Percentiles rank a stretch among this genome's conserved stretches.
These are phyloP conservation scores for Xestia ashworthii DNA, from an alignment of 2,888 invertebrate genomes.

Conservation along the genomic window DNA sequence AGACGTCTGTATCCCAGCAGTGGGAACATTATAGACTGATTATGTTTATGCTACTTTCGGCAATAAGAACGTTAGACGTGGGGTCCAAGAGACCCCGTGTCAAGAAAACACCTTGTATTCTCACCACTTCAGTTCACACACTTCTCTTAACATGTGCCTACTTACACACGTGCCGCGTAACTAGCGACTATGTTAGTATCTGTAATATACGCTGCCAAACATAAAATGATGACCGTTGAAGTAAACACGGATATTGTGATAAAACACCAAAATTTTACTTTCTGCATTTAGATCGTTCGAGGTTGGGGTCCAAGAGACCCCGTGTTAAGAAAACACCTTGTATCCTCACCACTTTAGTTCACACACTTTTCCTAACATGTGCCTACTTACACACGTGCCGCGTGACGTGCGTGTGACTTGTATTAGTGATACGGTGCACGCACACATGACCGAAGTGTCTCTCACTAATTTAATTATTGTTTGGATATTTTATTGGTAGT, in stretches of 20 bases:
- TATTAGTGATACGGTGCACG: not conserved
- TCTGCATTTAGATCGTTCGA: too few species aligned
- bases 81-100: slow-evolving; percentile 3
- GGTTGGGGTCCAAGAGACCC: too few species aligned
- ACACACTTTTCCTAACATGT: slow-evolving; percentile 6
- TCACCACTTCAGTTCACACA: not conserved
- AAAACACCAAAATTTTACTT: too few species aligned
- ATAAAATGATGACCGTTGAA: too few species aligned
- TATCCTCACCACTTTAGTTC: not conserved
- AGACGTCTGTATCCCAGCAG: too few species aligned
- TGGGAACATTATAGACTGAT: too few species aligned
- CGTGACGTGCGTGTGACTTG: slow-evolving; percentile 11
- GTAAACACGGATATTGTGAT: too few species aligned
- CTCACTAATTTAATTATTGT: slow-evolving; percentile 56
- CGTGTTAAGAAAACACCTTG: slow-evolving; percentile 36
- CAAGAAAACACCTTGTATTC: slow-evolving; percentile 29
- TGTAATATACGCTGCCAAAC: too few species aligned
- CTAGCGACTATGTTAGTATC: too few species aligned
- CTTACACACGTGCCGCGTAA: slow-evolving; percentile 51
- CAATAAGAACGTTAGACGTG: too few species aligned
- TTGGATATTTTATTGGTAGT: slow-evolving; percentile 1
- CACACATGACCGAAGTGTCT: slow-evolving; percentile 3
- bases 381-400: slow-evolving; percentile 53
- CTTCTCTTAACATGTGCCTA: slow-evolving; percentile 11
- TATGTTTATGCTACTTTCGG: too few species aligned